phyloP scores from a whole-genome alignment of 2,888 invertebrate species.

The Merodon equestris region DNA sequence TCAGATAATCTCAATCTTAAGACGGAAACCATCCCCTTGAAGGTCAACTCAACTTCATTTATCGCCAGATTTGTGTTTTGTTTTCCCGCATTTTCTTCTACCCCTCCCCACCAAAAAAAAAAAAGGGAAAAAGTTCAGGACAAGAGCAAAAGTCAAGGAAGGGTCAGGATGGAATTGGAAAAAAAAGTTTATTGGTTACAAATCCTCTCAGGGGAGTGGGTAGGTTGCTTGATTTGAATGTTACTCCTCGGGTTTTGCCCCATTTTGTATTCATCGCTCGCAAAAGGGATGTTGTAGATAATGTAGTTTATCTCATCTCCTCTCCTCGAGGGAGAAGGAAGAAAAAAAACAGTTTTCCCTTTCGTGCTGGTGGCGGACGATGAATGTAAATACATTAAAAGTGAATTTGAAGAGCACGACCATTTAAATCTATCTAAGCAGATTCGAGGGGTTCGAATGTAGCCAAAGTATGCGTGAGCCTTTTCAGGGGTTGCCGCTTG shows the following conservation, averaged over 20 bases:
- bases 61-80: slow-evolving; percentile 1
- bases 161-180: neutral
- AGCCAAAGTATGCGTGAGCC: neutral
- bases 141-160: neutral
- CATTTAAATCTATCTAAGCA: slow-evolving; percentile 2
- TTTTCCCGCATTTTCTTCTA: neutral
- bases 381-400: slow-evolving; percentile 1
- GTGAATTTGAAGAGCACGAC: slow-evolving; percentile 2
- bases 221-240: neutral
- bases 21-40: neutral
- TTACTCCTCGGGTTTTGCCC: too few relatives aligned
- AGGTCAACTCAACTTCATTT: slow-evolving; percentile 1
- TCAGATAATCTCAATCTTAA: neutral
- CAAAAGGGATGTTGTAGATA: slow-evolving; percentile 2
- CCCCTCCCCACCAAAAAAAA: too few relatives aligned
- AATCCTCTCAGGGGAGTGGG: neutral
- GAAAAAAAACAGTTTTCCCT: neutral
- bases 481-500: too few relatives aligned
- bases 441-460: neutral
- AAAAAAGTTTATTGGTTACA: slow-evolving; percentile 4
- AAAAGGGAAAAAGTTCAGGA: too few relatives aligned
- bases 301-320: neutral
- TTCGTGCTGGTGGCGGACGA: neutral
- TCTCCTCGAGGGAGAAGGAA: too few relatives aligned
- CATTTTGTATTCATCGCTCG: slow-evolving; percentile 2